These are phyloP conservation scores for Cromileptes altivelis DNA, from an alignment of 2,113 vertebrate genomes.

Conservation along the genomic window DNA sequence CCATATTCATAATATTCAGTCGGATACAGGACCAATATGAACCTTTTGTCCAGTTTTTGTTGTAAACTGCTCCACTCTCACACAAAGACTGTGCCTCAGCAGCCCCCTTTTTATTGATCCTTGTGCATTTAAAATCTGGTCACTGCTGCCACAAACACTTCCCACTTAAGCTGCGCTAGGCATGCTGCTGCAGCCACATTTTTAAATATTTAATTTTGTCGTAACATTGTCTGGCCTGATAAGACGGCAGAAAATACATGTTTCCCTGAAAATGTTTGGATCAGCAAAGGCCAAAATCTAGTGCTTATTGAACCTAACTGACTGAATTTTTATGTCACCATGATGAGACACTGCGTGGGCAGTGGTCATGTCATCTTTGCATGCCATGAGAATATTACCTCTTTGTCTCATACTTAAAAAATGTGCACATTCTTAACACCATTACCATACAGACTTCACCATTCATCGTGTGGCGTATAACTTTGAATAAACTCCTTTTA, in stretches of 20 bases:
- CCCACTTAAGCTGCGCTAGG: slow-evolving; percentile 86
- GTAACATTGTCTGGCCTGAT: slow-evolving; percentile 81
- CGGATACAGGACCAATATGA: slow-evolving; percentile 70
- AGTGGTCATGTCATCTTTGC: not conserved
- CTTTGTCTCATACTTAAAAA: not conserved
- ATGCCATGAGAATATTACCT: not conserved
- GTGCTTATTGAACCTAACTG: not conserved
- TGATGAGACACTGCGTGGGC: not conserved
- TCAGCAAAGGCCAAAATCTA: slow-evolving; percentile 42
- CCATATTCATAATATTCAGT: slow-evolving; percentile 88
- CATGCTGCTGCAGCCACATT: slow-evolving; percentile 74
- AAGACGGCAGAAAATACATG: slow-evolving; percentile 25
- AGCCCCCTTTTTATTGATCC: slow-evolving; percentile 88
- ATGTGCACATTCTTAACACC: not conserved
- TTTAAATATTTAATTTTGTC: slow-evolving; percentile 87
- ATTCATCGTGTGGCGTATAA: not conserved
- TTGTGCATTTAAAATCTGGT: slow-evolving; percentile 92
- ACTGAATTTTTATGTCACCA: not conserved
- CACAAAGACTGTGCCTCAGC: slow-evolving; percentile 76
- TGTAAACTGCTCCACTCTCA: slow-evolving; percentile 83
- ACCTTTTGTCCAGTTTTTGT: slow-evolving; percentile 77
- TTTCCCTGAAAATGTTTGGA: slow-evolving; percentile 49
- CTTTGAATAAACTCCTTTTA: not conserved
- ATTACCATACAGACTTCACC: not conserved
- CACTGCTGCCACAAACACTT: slow-evolving; percentile 85